These are phyloP conservation scores for Dicyrtoma fusca DNA, from an alignment of 2,888 invertebrate species.

Conservation along the genomic window DNA sequence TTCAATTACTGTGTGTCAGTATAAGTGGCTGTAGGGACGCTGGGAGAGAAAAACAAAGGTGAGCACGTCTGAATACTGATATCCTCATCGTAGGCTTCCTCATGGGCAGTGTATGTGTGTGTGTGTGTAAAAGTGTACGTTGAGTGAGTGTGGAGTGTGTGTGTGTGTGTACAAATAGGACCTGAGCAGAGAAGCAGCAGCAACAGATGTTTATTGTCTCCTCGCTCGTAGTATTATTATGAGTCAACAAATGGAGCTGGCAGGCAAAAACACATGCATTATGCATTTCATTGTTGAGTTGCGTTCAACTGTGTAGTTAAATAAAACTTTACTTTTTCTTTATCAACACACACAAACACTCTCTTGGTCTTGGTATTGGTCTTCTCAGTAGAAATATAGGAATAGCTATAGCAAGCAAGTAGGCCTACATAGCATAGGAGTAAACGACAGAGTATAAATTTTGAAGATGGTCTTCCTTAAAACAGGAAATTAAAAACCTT, in stretches of 20 bases:
- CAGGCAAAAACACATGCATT: constrained; percentile 17
- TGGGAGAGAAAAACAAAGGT: constrained; percentile 5
- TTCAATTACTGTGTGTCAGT: background rate
- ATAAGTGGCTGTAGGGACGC: background rate
- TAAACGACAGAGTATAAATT: background rate
- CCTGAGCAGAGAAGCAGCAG: background rate
- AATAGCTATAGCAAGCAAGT: too few relatives aligned
- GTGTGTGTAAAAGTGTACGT: too few relatives aligned
- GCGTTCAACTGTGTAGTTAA: background rate
- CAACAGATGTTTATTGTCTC: constrained; percentile 39
- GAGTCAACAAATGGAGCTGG: constrained; percentile 24
- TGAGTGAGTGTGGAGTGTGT: background rate
- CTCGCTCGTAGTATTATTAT: constrained; percentile 17
- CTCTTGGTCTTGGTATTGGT: too few relatives aligned
- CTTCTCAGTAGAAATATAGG: too few relatives aligned
- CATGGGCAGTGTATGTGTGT: too few relatives aligned
- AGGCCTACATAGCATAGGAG: too few relatives aligned
- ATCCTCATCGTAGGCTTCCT: too few relatives aligned
- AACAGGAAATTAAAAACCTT: constrained; percentile 47
- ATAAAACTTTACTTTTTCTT: constrained; percentile 5
- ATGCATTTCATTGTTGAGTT: constrained; percentile 13
- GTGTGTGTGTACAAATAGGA: background rate
- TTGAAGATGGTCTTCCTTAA: constrained; percentile 39
- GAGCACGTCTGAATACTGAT: constrained; percentile 1
- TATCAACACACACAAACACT: constrained; percentile 3